phyloP scores from a whole-genome alignment of 2,888 invertebrate genomes.

The Dryococelus australis region DNA sequence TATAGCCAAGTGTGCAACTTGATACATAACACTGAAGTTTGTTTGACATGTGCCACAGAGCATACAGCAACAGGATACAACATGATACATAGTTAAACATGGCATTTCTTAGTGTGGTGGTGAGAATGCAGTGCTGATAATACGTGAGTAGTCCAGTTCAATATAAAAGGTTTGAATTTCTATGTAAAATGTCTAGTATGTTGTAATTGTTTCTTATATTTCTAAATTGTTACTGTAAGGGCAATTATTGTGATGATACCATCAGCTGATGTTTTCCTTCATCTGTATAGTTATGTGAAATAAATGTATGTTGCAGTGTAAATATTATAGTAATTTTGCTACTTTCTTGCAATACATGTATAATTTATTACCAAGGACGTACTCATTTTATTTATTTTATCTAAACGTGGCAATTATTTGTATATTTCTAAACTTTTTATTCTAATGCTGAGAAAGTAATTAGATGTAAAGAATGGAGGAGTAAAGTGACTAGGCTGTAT shows the following conservation, averaged over 20 bases:
- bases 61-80: background rate
- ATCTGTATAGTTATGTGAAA: background rate
- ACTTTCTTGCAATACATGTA: background rate
- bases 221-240: background rate
- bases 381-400: background rate
- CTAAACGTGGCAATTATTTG: background rate
- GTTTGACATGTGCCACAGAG: background rate
- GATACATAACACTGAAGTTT: background rate
- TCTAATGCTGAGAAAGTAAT: background rate
- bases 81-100: conserved; percentile 8
- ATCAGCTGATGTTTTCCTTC: background rate
- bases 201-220: background rate
- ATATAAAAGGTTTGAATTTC: background rate
- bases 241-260: background rate
- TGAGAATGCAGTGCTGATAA: background rate
- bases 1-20: background rate
- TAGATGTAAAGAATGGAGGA: background rate
- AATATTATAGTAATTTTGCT: background rate
- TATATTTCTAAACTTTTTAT: background rate
- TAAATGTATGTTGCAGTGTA: background rate
- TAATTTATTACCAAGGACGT: background rate
- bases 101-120: background rate
- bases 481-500: background rate
- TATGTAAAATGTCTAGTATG: background rate
- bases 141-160: background rate